Evolutionary conservation across 2,797 vertebrate genomes (phyloP).

Genomic region (Loriculus beryllinus): DNA sequence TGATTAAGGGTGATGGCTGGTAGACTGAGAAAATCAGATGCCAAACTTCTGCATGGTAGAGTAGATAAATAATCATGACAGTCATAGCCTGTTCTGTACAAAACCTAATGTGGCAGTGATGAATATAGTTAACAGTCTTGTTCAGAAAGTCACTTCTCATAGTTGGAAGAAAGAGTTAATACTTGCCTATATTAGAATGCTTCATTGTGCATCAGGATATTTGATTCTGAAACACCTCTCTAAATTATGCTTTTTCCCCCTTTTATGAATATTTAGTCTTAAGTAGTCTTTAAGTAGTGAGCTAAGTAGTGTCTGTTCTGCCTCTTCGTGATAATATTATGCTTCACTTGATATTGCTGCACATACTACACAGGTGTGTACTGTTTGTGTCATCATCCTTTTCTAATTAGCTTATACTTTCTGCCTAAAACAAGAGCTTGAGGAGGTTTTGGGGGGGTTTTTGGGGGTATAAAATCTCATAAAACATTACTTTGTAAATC

Average conservation of each 20-base stretch:
- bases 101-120: not conserved
- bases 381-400: not conserved
- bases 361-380: not conserved
- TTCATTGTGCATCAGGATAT: not conserved
- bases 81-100: not conserved
- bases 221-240: not conserved
- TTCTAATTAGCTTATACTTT: not conserved
- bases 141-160: not conserved
- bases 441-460: fast-evolving
- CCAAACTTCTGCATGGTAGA: not conserved
- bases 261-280: not conserved
- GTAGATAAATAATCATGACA: not conserved
- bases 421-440: not conserved
- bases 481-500: not conserved
- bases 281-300: not conserved
- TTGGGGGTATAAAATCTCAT: not conserved
- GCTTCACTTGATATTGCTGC: not conserved
- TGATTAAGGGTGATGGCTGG: not conserved
- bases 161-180: not conserved
- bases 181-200: not conserved
- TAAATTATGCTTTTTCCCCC: not conserved
- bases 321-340: not conserved
- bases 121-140: not conserved
- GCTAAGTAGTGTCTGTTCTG: not conserved
- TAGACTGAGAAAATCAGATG: not conserved